phyloP scores from a whole-genome alignment of 2,888 invertebrate genomes.

The Torymus auratus region DNA sequence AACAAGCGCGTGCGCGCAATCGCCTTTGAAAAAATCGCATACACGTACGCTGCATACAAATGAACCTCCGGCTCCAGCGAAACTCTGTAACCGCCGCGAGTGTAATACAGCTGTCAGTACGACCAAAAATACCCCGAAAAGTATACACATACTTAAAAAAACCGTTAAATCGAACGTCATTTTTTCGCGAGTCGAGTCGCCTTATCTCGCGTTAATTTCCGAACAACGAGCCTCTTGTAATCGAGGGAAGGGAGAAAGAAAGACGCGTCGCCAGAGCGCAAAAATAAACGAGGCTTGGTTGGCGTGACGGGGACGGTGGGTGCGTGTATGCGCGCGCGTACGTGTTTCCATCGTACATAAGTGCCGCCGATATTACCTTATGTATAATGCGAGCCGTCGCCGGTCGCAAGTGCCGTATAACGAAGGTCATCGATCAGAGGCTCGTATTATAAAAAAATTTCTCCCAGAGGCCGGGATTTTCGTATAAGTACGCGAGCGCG shows the following conservation, averaged over 20 bases:
- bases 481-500: too few species aligned
- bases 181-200: conserved; percentile 12
- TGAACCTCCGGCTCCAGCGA: too few species aligned
- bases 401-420: conserved; percentile 51
- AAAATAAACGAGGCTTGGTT: conserved; percentile 48
- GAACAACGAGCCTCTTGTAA: conserved; percentile 45
- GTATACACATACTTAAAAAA: background rate
- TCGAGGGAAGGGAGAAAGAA: conserved; percentile 2
- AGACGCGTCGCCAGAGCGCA: conserved; percentile 2
- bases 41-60: too few species aligned
- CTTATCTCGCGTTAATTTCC: conserved; percentile 55
- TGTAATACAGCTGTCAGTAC: conserved; percentile 11
- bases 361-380: conserved; percentile 54
- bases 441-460: conserved; percentile 34
- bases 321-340: background rate
- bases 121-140: too few species aligned
- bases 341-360: conserved; percentile 35
- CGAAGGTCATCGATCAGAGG: conserved; percentile 56
- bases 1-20: background rate
- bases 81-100: background rate
- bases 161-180: conserved; percentile 1
- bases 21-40: too few species aligned
- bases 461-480: conserved; percentile 17
- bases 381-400: conserved; percentile 39
- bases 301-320: too few species aligned